Percentiles rank a stretch among this genome's conserved stretches.
These are phyloP conservation scores for Xanthia togata DNA, from an alignment of 2,888 invertebrate genomes.

Conservation along the genomic window DNA sequence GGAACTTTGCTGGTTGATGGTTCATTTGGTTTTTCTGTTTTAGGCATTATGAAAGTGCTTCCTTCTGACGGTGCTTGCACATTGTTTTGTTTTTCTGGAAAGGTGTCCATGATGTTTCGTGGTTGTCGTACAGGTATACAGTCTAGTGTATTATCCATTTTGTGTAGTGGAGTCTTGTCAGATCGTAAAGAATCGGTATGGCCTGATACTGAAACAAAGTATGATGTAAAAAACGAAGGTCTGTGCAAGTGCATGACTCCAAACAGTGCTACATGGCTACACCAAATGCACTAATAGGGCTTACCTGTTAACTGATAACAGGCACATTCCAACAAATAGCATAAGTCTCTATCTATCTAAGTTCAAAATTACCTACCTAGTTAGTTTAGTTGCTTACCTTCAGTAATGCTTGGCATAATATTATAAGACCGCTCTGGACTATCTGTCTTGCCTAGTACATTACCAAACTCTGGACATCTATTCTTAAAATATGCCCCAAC, in stretches of 20 bases:
- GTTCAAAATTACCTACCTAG: too few species aligned
- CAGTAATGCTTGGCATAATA: slow-evolving; percentile 78
- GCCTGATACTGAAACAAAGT: slow-evolving; percentile 45
- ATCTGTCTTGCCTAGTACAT: slow-evolving; percentile 78
- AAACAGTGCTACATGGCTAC: neutral
- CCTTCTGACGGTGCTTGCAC: slow-evolving; percentile 34
- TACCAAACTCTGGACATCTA: slow-evolving; percentile 81
- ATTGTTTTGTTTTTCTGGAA: slow-evolving; percentile 63
- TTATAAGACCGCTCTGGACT: slow-evolving; percentile 79
- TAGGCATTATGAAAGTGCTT: slow-evolving; percentile 44
- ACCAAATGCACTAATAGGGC: neutral
- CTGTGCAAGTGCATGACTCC: neutral
- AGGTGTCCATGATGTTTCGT: slow-evolving; percentile 68
- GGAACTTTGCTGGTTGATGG: slow-evolving; percentile 43
- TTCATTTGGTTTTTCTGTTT: slow-evolving; percentile 46
- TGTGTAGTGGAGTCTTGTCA: slow-evolving; percentile 69
- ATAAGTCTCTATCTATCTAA: too few species aligned
- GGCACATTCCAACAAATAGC: too few species aligned
- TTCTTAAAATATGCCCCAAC: slow-evolving; percentile 85
- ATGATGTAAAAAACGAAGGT: neutral
- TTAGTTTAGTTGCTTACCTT: slow-evolving; percentile 80
- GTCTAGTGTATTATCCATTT: slow-evolving; percentile 81
- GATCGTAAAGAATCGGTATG: slow-evolving; percentile 49
- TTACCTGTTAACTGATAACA: neutral
- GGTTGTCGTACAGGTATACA: slow-evolving; percentile 84